Base-by-base conservation (phyloP, 2,888 invertebrate genomes). In the Diabrotica balteata region DNA sequence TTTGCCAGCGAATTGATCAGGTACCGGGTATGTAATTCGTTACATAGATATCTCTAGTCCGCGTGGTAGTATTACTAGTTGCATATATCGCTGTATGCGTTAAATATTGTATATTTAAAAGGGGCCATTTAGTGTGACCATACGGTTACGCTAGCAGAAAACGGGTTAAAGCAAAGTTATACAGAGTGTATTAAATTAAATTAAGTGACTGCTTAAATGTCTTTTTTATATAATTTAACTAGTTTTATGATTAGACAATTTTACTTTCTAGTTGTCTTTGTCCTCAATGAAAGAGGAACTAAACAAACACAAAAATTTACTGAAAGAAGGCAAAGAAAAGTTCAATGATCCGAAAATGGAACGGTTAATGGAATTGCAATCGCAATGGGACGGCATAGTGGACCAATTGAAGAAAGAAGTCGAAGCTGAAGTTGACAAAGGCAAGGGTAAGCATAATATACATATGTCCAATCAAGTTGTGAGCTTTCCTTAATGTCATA, bases 271-370 rank as follows among this genome's bases (percentile, higher is more conserved):
- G 81, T 72, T 83, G 42, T 77, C 80, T 69, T 69, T 80, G 49
- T 71, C 68, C 43, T 83, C 88, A 67, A 83, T 93, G 49, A 86
- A 88, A 76, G 85, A 86, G 63, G 89, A 90, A 76, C 84, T 91
- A 58, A 84, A 87, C 69, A 84, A 85, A 8, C 91, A 91, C 75
- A 86, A 85, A 50, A 66, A 72, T 10, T 61, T 72, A 59, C 71
- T 80, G 44, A 68, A 74, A 7, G 47, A 63, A 9, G 62, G 78
- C 6, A 77, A 78, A 72, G 87, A 86, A 62, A 90, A 90, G 74
- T 83, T 94, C 22, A 86, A 89, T 50, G 88, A 89, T 62, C 86
- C 91, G 75, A 87, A 88, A 74, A 83, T 86, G 32, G 81, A 68
- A 79, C 85, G 78, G 79, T 75, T 63, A 63, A 81, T 69, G 80